Conservation (phyloP, 1,140 invertebrate species). For the Drosophila parvula region DNA sequence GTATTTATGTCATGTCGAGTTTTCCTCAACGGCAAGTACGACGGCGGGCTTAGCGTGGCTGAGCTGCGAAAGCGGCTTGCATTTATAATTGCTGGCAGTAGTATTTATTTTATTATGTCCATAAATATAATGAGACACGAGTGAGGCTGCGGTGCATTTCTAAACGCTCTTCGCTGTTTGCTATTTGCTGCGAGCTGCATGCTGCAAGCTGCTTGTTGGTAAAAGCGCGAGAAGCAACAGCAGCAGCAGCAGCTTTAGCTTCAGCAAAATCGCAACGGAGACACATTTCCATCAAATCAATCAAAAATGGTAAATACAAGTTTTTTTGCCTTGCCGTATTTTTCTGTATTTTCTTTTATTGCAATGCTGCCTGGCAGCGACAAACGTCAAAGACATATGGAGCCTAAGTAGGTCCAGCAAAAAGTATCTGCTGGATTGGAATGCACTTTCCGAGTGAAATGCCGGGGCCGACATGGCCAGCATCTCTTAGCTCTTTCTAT, state of each 20-base stretch:
- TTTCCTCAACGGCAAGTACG: slow-evolving; percentile 40
- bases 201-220: neutral
- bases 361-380: slow-evolving; percentile 42
- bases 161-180: slow-evolving; percentile 16
- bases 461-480: slow-evolving; percentile 70
- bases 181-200: neutral
- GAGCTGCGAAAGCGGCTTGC: slow-evolving; percentile 76
- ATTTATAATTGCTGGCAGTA: slow-evolving; percentile 79
- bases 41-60: slow-evolving; percentile 30
- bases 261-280: slow-evolving; percentile 60
- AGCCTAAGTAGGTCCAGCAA: slow-evolving; percentile 81
- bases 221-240: slow-evolving; percentile 16
- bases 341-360: slow-evolving; percentile 61
- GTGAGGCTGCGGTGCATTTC: slow-evolving; percentile 42
- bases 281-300: slow-evolving; percentile 83
- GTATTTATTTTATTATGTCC: slow-evolving; percentile 83
- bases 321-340: slow-evolving; percentile 51
- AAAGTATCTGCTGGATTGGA: slow-evolving; percentile 75
- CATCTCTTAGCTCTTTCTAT: slow-evolving; percentile 45
- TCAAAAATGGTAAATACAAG: slow-evolving; percentile 83
- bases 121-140: slow-evolving; percentile 81
- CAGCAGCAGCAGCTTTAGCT: slow-evolving; percentile 34
- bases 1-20: slow-evolving; percentile 78
- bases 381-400: slow-evolving; percentile 73
- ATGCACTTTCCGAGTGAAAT: slow-evolving; percentile 82